Conservation (phyloP, 2,797 vertebrate genomes). For the Ctenochaetus hawaiiensis region DNA sequence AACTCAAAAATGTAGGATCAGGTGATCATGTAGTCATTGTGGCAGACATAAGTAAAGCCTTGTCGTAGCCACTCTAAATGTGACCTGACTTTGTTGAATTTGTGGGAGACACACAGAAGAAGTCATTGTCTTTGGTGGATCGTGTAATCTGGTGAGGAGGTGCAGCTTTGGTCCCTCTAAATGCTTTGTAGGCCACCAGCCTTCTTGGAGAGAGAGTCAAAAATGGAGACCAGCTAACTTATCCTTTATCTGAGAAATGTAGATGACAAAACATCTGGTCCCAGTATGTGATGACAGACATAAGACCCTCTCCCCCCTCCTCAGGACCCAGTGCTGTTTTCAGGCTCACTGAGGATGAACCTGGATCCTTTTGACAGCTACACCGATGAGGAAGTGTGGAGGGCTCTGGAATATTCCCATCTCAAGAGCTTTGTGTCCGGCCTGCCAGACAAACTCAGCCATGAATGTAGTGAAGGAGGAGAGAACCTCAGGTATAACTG, state of each 20-base stretch:
- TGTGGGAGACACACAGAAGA: too few species aligned
- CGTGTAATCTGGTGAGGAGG: not conserved
- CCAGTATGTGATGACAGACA: not conserved
- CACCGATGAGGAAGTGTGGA: constrained; percentile 94
- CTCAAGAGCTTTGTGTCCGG: constrained; percentile 92
- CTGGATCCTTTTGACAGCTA: constrained; percentile 93
- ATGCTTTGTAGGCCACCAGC: too few species aligned
- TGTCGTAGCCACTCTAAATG: not conserved
- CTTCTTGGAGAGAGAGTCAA: too few species aligned
- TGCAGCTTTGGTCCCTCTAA: not conserved
- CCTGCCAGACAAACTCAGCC: constrained; percentile 90
- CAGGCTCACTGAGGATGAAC: constrained; percentile 97
- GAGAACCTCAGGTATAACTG: constrained; percentile 93
- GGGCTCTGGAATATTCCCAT: constrained; percentile 92
- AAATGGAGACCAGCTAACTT: not conserved
- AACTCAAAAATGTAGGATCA: not conserved
- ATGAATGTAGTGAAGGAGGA: constrained; percentile 95
- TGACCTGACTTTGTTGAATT: not conserved
- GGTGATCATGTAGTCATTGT: not conserved
- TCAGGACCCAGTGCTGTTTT: constrained; percentile 95
- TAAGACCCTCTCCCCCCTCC: not conserved
- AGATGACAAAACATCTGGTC: not conserved
- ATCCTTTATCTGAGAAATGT: not conserved
- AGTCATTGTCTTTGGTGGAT: not conserved
- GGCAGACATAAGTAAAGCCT: not conserved